phyloP scores from a whole-genome alignment of 2,113 vertebrate genomes.

The Neoarius graeffei region DNA sequence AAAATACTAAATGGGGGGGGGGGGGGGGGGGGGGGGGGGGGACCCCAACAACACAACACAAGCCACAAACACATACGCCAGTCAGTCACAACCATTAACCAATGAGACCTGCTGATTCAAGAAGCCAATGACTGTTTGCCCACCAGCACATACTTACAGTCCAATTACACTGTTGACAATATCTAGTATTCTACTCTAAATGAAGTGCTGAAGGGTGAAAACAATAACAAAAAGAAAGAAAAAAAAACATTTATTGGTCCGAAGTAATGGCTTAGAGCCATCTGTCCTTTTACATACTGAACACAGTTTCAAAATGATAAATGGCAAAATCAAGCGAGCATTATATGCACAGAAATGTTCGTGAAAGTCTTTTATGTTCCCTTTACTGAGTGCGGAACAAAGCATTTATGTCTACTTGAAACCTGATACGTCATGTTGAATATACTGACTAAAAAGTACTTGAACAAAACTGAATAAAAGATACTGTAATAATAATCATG shows the following conservation, averaged over 20 bases:
- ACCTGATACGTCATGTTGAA: slow-evolving; percentile 23
- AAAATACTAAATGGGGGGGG: slow-evolving; percentile 2
- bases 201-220: slow-evolving; percentile 1
- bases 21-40: not conserved
- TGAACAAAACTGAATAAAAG: slow-evolving; percentile 46
- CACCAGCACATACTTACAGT: slow-evolving; percentile 14
- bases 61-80: slow-evolving; percentile 16
- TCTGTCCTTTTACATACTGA: slow-evolving; percentile 38
- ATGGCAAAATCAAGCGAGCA: slow-evolving; percentile 9
- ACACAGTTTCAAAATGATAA: slow-evolving; percentile 22
- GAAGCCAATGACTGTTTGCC: slow-evolving; percentile 1
- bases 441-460: slow-evolving; percentile 42
- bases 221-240: not conserved
- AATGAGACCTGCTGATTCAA: slow-evolving; percentile 8
- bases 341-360: slow-evolving; percentile 39
- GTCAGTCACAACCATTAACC: slow-evolving; percentile 13
- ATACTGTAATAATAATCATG: slow-evolving; percentile 67
- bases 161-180: slow-evolving; percentile 22
- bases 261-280: slow-evolving; percentile 41
- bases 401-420: slow-evolving; percentile 19
- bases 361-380: slow-evolving; percentile 39
- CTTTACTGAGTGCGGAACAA: slow-evolving; percentile 38
- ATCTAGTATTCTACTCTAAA: slow-evolving; percentile 26
- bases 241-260: slow-evolving; percentile 28
- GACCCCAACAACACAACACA: not conserved